Evolutionary conservation across 2,113 vertebrate species (phyloP).

Genomic region (Baryphthengus martii): DNA sequence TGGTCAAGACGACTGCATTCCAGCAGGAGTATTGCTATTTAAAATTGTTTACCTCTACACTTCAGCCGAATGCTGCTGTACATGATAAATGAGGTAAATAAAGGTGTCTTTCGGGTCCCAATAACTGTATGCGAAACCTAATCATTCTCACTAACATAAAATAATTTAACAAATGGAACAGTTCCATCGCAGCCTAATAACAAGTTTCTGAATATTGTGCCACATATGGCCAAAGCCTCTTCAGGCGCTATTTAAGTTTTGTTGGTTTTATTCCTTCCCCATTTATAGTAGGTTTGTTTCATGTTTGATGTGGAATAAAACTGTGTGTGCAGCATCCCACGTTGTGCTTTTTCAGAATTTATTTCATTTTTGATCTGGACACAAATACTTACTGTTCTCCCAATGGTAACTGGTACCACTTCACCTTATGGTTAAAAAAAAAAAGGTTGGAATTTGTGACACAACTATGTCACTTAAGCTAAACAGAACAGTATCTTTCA

Average conservation of each 20-base stretch:
- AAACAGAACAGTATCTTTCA: neutral
- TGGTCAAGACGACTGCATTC: slow-evolving; percentile 67
- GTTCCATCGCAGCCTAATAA: slow-evolving; percentile 51
- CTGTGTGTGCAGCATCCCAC: neutral
- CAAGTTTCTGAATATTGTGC: slow-evolving; percentile 54
- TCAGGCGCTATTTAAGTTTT: neutral
- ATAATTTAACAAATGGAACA: slow-evolving; percentile 70
- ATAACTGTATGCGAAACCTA: slow-evolving; percentile 62
- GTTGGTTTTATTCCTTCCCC: neutral
- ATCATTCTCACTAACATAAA: slow-evolving; percentile 68
- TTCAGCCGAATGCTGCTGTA: slow-evolving; percentile 55
- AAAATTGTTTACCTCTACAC: slow-evolving; percentile 71
- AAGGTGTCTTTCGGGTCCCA: slow-evolving; percentile 65
- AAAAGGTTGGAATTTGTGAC: neutral
- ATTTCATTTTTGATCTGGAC: neutral
- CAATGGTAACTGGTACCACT: neutral
- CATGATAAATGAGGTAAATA: slow-evolving; percentile 75
- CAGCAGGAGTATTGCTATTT: slow-evolving; percentile 52
- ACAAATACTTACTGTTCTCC: neutral
- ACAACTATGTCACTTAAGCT: neutral
- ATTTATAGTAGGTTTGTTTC: neutral
- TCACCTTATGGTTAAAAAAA: neutral
- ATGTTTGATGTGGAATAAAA: neutral
- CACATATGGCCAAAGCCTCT: slow-evolving; percentile 36
- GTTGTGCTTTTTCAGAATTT: neutral